A percentile compares a stretch with the other conserved stretches of the same genome.
Conservation (phyloP, 30 jellyfish, hydroid and myxozoan genomes). For the Hydractinia echinata region DNA sequence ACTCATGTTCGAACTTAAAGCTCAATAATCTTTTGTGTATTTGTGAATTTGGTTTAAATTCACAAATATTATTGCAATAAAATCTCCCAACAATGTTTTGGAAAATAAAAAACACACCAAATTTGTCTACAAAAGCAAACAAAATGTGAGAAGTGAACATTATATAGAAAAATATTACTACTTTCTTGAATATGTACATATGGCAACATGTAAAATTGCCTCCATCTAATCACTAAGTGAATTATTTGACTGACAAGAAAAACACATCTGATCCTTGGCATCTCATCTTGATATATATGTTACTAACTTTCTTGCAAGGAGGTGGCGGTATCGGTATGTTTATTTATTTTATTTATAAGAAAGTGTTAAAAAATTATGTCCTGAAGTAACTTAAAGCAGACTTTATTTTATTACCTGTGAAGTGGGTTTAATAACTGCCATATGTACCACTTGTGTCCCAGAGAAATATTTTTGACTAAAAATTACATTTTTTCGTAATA, state of each 20-base stretch:
- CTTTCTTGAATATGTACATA: not conserved
- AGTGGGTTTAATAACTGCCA: too few species aligned
- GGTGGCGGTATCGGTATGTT: constrained; percentile 84
- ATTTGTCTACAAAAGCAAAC: too few species aligned
- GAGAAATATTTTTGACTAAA: too few species aligned
- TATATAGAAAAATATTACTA: too few species aligned
- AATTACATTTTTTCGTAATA: not conserved
- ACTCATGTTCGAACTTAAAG: not conserved
- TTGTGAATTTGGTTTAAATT: not conserved
- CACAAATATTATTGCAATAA: not conserved
- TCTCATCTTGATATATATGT: constrained; percentile 54
- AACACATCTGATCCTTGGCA: constrained; percentile 50
- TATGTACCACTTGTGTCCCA: too few species aligned
- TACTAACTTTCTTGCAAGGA: constrained; percentile 73
- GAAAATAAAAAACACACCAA: not conserved
- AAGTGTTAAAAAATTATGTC: too few species aligned
- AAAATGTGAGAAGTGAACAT: not conserved
- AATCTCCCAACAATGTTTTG: not conserved
- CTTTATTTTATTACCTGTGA: not conserved
- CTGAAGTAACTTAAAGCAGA: too few species aligned
- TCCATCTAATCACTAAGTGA: constrained; percentile 44
- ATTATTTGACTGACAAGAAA: constrained; percentile 48
- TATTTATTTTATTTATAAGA: not conserved
- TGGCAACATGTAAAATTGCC: not conserved
- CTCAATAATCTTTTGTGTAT: too few species aligned